A percentile compares a stretch with the other conserved stretches of the same genome.
Evolutionary conservation across 2,888 invertebrate species (phyloP).

Genomic region (Oligia fasciuncula): DNA sequence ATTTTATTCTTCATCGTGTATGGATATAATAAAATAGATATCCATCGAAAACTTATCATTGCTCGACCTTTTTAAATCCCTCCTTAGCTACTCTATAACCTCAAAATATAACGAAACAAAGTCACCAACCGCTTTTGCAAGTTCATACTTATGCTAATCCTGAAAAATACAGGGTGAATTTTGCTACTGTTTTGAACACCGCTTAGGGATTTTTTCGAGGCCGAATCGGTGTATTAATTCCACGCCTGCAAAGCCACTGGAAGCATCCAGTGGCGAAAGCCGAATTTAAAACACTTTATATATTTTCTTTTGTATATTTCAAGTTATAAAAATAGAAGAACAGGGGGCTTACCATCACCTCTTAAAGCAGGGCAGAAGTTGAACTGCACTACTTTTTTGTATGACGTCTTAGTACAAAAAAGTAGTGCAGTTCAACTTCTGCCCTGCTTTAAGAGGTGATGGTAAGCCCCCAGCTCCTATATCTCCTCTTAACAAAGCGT

Average conservation of each 20-base stretch:
- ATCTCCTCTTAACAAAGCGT: constrained; percentile 29
- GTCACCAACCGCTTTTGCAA: constrained; percentile 24
- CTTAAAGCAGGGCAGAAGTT: too few relatives aligned
- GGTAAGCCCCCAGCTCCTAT: too few relatives aligned
- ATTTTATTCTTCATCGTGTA: too few relatives aligned
- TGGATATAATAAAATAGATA: too few relatives aligned
- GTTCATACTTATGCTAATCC: constrained; percentile 52
- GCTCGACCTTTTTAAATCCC: background rate
- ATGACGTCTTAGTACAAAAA: too few relatives aligned
- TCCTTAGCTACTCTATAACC: background rate
- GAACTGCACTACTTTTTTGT: too few relatives aligned
- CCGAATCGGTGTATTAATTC: constrained; percentile 52
- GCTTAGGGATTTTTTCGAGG: constrained; percentile 49
- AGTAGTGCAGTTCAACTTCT: too few relatives aligned
- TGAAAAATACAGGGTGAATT: constrained; percentile 47
- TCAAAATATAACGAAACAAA: constrained; percentile 17
- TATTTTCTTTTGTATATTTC: constrained; percentile 22
- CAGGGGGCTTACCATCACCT: too few relatives aligned
- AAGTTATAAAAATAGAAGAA: background rate
- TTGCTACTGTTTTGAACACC: constrained; percentile 46
- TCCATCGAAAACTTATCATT: background rate
- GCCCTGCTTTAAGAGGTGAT: too few relatives aligned
- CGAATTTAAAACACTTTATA: constrained; percentile 38
- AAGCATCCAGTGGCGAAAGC: constrained; percentile 27
- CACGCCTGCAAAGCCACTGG: constrained; percentile 46